These are phyloP conservation scores for Amblyornis subalaris DNA, from an alignment of 2,113 vertebrate genomes.

Conservation along the genomic window DNA sequence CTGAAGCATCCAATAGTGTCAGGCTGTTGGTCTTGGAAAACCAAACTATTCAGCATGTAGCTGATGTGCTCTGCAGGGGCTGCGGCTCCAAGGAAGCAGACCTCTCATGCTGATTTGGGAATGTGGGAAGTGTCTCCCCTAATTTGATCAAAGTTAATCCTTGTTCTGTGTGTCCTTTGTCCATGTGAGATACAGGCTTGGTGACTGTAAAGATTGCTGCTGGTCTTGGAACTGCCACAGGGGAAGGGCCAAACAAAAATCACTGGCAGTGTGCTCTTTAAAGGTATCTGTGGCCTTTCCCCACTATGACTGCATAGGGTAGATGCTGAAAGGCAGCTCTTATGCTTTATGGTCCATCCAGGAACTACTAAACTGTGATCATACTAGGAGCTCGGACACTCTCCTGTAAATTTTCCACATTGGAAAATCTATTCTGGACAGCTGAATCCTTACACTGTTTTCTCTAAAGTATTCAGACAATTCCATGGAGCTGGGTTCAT, in stretches of 20 bases:
- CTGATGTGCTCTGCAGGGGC: background rate
- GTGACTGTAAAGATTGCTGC: background rate
- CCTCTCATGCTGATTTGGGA: background rate
- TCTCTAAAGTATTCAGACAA: background rate
- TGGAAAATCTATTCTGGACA: background rate
- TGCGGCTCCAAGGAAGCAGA: background rate
- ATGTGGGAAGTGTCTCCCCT: background rate
- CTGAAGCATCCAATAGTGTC: background rate
- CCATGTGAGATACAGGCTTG: background rate
- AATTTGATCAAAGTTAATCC: background rate
- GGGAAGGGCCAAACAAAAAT: background rate
- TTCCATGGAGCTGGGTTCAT: background rate
- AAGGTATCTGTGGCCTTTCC: background rate
- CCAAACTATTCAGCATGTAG: background rate
- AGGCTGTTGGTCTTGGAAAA: background rate
- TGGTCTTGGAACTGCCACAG: background rate
- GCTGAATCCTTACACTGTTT: background rate
- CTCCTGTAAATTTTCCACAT: background rate
- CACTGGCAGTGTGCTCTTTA: background rate
- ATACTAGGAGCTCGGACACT: background rate
- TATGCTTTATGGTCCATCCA: background rate
- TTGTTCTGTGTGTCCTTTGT: background rate
- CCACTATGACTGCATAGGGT: background rate
- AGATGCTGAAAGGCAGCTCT: background rate
- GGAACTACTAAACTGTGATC: background rate